A percentile compares a stretch with the other conserved stretches of the same genome.
These are phyloP conservation scores for Haplochromis burtoni DNA, from an alignment of 2,113 vertebrate genomes.

Conservation along the genomic window DNA sequence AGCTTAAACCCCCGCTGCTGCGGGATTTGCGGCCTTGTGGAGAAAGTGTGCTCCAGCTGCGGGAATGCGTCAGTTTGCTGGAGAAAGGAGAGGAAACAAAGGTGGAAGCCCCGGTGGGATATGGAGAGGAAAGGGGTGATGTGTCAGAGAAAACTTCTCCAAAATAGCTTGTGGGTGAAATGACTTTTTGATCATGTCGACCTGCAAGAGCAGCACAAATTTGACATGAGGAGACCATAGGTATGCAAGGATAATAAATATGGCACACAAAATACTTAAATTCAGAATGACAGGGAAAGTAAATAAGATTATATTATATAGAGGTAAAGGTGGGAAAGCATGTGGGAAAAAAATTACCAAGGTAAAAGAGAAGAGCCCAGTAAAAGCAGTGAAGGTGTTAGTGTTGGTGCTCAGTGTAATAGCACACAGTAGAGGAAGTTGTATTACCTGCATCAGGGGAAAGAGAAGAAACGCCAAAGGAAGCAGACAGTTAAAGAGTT, in stretches of 20 bases:
- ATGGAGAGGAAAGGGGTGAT: slow-evolving; percentile 45
- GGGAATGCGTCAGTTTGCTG: slow-evolving; percentile 66
- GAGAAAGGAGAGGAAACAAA: slow-evolving; percentile 28
- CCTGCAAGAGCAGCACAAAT: slow-evolving; percentile 59
- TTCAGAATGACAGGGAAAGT: background rate
- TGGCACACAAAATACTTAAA: background rate
- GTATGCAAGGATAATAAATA: background rate
- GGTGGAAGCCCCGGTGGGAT: slow-evolving; percentile 66
- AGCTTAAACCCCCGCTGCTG: slow-evolving; percentile 30
- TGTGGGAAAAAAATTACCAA: slow-evolving; percentile 42
- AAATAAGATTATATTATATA: background rate
- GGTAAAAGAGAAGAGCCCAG: slow-evolving; percentile 54
- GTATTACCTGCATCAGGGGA: slow-evolving; percentile 61
- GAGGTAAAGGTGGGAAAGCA: background rate
- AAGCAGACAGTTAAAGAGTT: slow-evolving; percentile 33
- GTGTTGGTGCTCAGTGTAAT: slow-evolving; percentile 76
- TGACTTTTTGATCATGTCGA: slow-evolving; percentile 48
- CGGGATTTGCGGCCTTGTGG: slow-evolving; percentile 30
- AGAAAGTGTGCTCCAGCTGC: slow-evolving; percentile 36
- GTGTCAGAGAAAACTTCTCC: slow-evolving; percentile 52
- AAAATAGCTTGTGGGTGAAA: slow-evolving; percentile 47
- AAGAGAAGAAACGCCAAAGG: slow-evolving; percentile 20
- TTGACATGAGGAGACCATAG: slow-evolving; percentile 53
- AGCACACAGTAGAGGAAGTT: slow-evolving; percentile 69
- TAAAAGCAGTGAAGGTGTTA: slow-evolving; percentile 67